Conservation (phyloP, 1,140 invertebrate species). For the Drosophila simulans region DNA sequence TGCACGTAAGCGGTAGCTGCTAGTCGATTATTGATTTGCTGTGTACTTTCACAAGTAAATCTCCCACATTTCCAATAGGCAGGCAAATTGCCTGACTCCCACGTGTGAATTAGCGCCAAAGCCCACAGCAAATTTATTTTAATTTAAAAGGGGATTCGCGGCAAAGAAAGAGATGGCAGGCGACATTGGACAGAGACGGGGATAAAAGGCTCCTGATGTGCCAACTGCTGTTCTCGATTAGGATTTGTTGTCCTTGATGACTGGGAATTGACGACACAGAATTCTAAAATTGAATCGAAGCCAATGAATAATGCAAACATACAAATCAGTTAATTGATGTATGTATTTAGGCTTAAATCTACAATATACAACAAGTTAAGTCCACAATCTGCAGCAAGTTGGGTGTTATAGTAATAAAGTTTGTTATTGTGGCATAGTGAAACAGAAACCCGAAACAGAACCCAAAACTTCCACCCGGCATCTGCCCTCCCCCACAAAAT, state of each 20-base stretch:
- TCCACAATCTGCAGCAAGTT: background rate
- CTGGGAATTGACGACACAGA: background rate
- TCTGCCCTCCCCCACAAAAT: background rate
- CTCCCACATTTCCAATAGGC: slow-evolving; percentile 21
- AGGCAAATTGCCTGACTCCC: slow-evolving; percentile 29
- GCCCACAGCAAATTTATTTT: slow-evolving; percentile 39
- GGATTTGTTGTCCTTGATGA: background rate
- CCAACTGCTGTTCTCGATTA: slow-evolving; percentile 20
- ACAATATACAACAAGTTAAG: too few relatives aligned
- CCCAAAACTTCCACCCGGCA: too few relatives aligned
- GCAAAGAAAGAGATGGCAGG: background rate
- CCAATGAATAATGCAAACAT: background rate
- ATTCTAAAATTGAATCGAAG: background rate
- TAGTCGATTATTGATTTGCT: background rate
- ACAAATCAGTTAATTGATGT: background rate
- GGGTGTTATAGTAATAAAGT: background rate
- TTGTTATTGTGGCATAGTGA: too few relatives aligned
- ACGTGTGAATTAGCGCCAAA: slow-evolving; percentile 45
- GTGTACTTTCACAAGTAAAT: background rate
- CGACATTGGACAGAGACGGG: background rate
- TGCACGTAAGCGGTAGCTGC: background rate
- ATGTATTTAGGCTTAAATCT: too few relatives aligned
- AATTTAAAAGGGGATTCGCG: slow-evolving; percentile 20
- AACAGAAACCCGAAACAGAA: background rate
- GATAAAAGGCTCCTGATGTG: slow-evolving; percentile 5